Evolutionary conservation across 23 tunicate species (phyloP).

Genomic region (Diplosoma virens): DNA sequence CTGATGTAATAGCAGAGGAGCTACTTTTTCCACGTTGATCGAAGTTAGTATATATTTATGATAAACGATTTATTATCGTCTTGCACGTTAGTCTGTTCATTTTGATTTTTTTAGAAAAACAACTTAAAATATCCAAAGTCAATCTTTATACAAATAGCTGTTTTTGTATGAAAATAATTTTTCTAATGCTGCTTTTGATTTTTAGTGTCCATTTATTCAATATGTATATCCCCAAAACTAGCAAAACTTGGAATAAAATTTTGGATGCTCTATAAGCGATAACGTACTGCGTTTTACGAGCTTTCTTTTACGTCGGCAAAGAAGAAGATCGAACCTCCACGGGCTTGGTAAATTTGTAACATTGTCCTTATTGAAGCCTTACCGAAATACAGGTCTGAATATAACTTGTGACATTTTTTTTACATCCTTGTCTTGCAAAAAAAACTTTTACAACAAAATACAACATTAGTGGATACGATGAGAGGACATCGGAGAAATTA

Average conservation of each 20-base stretch:
- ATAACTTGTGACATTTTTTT: conserved; percentile 7
- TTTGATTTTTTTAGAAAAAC: too few relatives aligned
- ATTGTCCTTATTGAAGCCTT: neutral
- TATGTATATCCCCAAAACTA: neutral
- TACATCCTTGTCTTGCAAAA: conserved; percentile 26
- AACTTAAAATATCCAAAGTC: too few relatives aligned
- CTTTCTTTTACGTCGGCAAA: neutral
- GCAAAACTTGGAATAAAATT: neutral
- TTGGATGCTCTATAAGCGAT: neutral
- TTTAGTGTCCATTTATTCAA: too few relatives aligned
- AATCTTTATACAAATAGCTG: too few relatives aligned
- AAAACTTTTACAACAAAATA: conserved; percentile 27
- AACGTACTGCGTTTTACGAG: neutral
- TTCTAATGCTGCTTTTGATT: too few relatives aligned
- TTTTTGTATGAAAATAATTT: too few relatives aligned
- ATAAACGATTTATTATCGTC: too few relatives aligned
- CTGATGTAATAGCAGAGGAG: too few relatives aligned
- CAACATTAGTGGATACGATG: conserved; percentile 11
- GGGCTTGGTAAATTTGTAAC: conserved; percentile 6
- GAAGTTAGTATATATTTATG: too few relatives aligned
- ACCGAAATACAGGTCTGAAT: conserved; percentile 15
- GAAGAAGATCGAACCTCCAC: neutral
- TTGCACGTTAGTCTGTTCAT: too few relatives aligned
- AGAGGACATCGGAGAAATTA: conserved; percentile 11
- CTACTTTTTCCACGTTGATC: conserved; percentile 2